These are phyloP conservation scores for Sisyra nigra DNA, from an alignment of 2,888 invertebrate species.

Conservation along the genomic window DNA sequence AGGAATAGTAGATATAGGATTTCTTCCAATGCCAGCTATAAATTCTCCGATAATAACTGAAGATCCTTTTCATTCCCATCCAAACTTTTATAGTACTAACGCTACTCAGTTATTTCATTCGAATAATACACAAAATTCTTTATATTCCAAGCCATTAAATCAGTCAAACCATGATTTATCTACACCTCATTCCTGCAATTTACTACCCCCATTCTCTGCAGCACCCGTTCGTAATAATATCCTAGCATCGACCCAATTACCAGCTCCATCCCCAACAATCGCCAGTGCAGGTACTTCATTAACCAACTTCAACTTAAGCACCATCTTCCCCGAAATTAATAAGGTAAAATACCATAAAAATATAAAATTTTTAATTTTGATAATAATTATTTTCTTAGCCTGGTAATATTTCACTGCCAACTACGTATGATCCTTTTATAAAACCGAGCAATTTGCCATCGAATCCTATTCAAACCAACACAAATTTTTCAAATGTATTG, in stretches of 20 bases:
- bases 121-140: slow-evolving; percentile 21
- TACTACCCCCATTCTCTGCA: slow-evolving; percentile 2
- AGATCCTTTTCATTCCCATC: slow-evolving; percentile 24
- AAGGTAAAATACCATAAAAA: slow-evolving; percentile 17
- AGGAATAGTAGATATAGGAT: slow-evolving; percentile 23
- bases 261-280: background rate
- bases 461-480: background rate
- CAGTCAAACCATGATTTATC: slow-evolving; percentile 5
- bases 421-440: background rate
- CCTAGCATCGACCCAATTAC: background rate
- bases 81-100: slow-evolving; percentile 23
- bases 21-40: slow-evolving; percentile 23
- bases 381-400: background rate
- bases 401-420: slow-evolving; percentile 1
- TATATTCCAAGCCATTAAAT: slow-evolving; percentile 19
- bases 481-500: background rate
- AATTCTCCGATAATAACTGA: slow-evolving; percentile 27
- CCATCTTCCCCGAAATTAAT: slow-evolving; percentile 74
- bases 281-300: slow-evolving; percentile 30
- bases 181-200: background rate
- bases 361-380: background rate
- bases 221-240: background rate
- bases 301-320: slow-evolving; percentile 68
- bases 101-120: slow-evolving; percentile 20
- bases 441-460: background rate